Evolutionary conservation across 1,140 invertebrate species (phyloP), one percentile per base, ranked within the genome.

Genomic region (Bombus confusus): DNA sequence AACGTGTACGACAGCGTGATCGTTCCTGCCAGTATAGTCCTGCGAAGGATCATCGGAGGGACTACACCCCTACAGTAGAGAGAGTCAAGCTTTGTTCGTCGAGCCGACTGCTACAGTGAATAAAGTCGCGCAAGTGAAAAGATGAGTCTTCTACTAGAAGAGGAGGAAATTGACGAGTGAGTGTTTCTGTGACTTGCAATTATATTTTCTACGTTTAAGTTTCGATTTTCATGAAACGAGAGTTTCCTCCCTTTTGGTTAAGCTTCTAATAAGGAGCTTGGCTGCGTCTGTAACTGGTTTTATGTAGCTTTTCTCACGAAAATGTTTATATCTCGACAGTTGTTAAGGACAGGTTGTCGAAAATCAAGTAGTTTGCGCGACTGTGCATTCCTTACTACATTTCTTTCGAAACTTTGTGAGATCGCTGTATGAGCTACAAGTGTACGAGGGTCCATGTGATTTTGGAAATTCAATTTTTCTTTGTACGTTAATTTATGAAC

Each of bases 121-220:
- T 34, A 43, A 75, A 59, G 39, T 2, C 15, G 39, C 28, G 39
- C 59, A 37, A 78, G 52, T 41, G 69, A 25, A 59, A 89, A 81
- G 47, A 93, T 93, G 93, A 94, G 90, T 86, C 91, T 92, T 62
- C 64, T 90, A 31, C 86, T 94, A 69, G 93, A 93, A 73, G 93
- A 94, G 59, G 93, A 94, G 80, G 93, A 93, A 87, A 86, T 91
- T 57, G 93, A 93, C 91, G 93, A 93, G 93, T 94, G 83, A 94
- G 93, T 92, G 75, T 25, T 71, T 71, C n/a, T 69, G 43, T 74
- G 52, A 52, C 52, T 34, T 74, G 10, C 62, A 8, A 41, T 80
- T 66, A 80, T 28, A 72, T 80, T 66, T 52, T 73, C 57, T 59
- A 13, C 83, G 57, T 39, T 80, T 10, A 62, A 57, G 25, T 52